Percentiles rank a stretch among this genome's conserved stretches.
Evolutionary conservation across 2,888 invertebrate genomes (phyloP).

Genomic region (Orthonychiurus folsomi): DNA sequence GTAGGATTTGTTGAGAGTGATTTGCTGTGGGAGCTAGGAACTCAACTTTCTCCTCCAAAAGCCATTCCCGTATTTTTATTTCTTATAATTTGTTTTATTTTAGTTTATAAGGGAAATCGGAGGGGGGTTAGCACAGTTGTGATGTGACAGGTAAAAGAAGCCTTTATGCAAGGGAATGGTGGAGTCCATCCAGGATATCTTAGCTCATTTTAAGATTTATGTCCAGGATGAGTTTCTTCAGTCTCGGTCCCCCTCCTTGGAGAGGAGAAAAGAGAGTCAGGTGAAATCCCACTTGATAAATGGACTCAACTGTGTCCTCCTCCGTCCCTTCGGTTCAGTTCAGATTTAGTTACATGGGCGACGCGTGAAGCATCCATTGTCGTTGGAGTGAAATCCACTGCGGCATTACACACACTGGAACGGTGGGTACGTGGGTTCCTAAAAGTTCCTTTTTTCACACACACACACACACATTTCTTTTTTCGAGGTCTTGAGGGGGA

Average conservation of each 20-base stretch:
- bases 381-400: neutral
- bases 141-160: neutral
- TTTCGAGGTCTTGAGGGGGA: too few species aligned
- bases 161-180: neutral
- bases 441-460: neutral
- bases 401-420: neutral
- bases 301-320: neutral
- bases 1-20: too few species aligned
- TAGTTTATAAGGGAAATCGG: too few species aligned
- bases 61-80: too few species aligned
- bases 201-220: neutral
- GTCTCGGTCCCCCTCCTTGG: neutral
- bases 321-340: neutral
- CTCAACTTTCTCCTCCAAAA: too few species aligned
- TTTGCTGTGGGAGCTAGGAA: too few species aligned
- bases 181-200: neutral
- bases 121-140: too few species aligned
- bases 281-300: slow-evolving; percentile 1
- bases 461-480: neutral
- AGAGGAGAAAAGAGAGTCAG: neutral
- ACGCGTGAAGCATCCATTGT: neutral
- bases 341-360: neutral
- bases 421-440: neutral
- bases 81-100: too few species aligned
- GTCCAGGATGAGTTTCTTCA: neutral